These are phyloP conservation scores for Mystacornis crossleyi DNA, from an alignment of 2,113 vertebrate species.

Conservation along the genomic window DNA sequence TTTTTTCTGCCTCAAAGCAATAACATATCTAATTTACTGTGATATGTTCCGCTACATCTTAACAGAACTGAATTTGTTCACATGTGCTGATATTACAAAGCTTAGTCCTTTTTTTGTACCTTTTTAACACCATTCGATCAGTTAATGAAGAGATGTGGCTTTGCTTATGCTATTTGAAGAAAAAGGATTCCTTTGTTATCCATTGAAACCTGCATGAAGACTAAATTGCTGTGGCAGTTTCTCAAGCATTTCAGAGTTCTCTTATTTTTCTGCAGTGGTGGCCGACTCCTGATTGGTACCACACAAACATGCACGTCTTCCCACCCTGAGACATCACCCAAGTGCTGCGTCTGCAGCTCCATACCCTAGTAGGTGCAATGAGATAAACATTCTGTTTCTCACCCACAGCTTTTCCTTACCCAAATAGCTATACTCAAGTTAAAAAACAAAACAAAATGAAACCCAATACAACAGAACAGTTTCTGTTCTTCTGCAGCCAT, in stretches of 20 bases:
- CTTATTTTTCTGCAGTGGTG: not conserved
- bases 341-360: accelerated
- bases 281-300: not conserved
- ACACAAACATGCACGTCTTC: not conserved
- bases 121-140: not conserved
- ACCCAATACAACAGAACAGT: not conserved
- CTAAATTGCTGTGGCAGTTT: not conserved
- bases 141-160: not conserved
- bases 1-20: not conserved
- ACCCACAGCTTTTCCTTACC: not conserved
- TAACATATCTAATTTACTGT: not conserved
- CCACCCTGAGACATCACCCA: not conserved
- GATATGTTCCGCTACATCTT: not conserved
- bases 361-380: not conserved
- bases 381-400: not conserved
- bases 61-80: not conserved
- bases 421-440: not conserved
- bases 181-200: not conserved
- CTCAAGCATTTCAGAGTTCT: not conserved
- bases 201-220: not conserved
- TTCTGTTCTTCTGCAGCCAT: not conserved
- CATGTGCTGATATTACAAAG: not conserved
- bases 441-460: not conserved
- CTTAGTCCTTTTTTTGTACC: not conserved
- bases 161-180: not conserved